phyloP scores from a whole-genome alignment of 2,888 invertebrate genomes.

The Eilema griseolum region DNA sequence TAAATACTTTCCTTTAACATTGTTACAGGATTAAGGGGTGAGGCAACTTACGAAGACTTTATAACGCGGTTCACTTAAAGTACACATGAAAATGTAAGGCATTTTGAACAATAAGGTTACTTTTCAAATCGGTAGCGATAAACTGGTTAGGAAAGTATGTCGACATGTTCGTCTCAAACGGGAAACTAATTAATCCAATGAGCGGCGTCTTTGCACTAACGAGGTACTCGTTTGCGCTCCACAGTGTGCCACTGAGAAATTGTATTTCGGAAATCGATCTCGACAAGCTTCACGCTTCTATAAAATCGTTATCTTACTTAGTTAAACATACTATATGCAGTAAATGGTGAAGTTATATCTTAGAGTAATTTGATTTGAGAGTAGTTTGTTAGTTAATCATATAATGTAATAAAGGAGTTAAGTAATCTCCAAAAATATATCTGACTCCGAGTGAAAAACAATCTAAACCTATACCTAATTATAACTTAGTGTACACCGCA shows the following conservation, averaged over 20 bases:
- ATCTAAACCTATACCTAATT: no score
- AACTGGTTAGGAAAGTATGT: conserved; percentile 68
- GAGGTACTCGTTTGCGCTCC: conserved; percentile 77
- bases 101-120: conserved; percentile 69
- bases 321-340: conserved; percentile 34
- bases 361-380: conserved; percentile 31
- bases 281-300: conserved; percentile 53
- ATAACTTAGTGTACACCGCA: no score
- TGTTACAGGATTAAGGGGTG: conserved; percentile 73
- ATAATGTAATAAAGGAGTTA: no score
- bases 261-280: conserved; percentile 71
- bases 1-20: conserved; percentile 73
- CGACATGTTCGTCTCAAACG: conserved; percentile 70
- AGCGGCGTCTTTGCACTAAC: conserved; percentile 80
- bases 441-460: no score
- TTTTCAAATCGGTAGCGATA: conserved; percentile 58
- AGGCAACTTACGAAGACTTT: conserved; percentile 61
- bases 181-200: conserved; percentile 84
- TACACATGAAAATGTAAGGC: conserved; percentile 73
- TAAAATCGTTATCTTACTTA: conserved; percentile 45
- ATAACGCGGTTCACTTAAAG: conserved; percentile 69
- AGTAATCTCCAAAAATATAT: no score
- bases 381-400: not conserved
- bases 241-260: conserved; percentile 69
- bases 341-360: conserved; percentile 37